Evolutionary conservation across 2,113 vertebrate genomes (phyloP), one percentile per base, ranked within the genome.

Genomic region (Peromyscus californicus): DNA sequence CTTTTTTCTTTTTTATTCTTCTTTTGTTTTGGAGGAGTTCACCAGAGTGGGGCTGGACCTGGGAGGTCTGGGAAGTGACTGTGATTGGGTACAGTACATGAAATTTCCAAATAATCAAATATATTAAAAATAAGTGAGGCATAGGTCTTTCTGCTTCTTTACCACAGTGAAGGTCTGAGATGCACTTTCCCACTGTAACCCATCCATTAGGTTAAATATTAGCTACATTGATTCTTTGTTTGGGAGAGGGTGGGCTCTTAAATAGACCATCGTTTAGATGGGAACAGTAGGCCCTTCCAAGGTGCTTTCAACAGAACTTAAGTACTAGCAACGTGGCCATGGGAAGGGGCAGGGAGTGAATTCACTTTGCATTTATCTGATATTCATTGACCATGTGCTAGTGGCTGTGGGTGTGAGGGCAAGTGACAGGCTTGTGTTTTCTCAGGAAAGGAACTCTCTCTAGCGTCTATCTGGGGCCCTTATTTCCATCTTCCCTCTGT

Each of bases 151-250:
- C 10, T 87, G 16, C 5, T 70, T 70, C 42, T 69, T 54, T 22
- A 36, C 45, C 2, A 4, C 19, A 16, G 21, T 26, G 65, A 54
- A n/a, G 33, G 21, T 11, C 85, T 87, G 19, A 26, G 45, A 22
- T 21, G 12, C 45, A n/a, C 31, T n/a, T 86, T 21, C 3, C 10
- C 45, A 69, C 65, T 8, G 2, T n/a, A 36, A 51, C 42, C 67
- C 33, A 54, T 17, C 86, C 15, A 19, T 19, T 72, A 42, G 45
- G 33, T 74, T 59, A 39, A 39, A 16, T 54, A 39, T 72, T 33
- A 89, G 17, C 15, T 80, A 88, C 21, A 61, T 96, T 74, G 61
- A 31, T 83, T 95, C 92, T 89, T 84, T 76, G 51, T 88, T 5
- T 39, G 51, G 21, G 89, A 78, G 72, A 59, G 2, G 11, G 17